Base-by-base conservation (phyloP, 2,797 vertebrate species). In the Anisognathus igniventris region DNA sequence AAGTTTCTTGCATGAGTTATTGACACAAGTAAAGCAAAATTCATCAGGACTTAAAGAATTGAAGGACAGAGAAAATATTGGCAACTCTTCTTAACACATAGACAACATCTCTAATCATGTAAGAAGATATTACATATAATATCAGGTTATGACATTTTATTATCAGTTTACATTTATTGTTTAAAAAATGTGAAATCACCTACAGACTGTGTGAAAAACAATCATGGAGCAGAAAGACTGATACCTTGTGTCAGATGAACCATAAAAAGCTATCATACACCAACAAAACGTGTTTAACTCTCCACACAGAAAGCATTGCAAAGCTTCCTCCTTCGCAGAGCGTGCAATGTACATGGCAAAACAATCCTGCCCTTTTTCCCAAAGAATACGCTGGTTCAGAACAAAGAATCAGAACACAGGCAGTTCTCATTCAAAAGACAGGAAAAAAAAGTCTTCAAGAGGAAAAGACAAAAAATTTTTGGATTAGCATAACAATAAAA, bases 381-480 rank as follows among this genome's bases (percentile, higher is more conserved):
- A 2, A 18, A 76, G 12, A 62, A 47, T 33, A 44, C 4, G 1
- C 35, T 57, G 5, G 9, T 68, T 68, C 39, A 81, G 31, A 72
- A 66, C 19, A 86, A 51, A 90, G 24, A 66, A 84, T 51, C 12
- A 47, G 31, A 81, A 23, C 14, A 57, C 8, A 67, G 54, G 2
- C 7, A 66, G 44, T 8, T 91, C 10, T 76, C 35, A 81, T 72
- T 68, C 15, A 78, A 83, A 76, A 60, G 39, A 86, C 77, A 86
- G 20, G 10, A 42, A 79, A 86, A 95, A 89, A 19, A 51, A 85
- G 20, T 47, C 31, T 83, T 76, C 24, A 81, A 40, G 44, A 23
- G 24, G 19, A 90, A 93, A 88, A 80, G 62, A 91, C 50, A 44
- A 90, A 96, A 96, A 73, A 87, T 44, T 21, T 61, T 92, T 12